Percentiles rank a stretch among this genome's conserved stretches.
Evolutionary conservation across 92 coral and sea anemone genomes (phyloP).

Genomic region (Ricordea florida): DNA sequence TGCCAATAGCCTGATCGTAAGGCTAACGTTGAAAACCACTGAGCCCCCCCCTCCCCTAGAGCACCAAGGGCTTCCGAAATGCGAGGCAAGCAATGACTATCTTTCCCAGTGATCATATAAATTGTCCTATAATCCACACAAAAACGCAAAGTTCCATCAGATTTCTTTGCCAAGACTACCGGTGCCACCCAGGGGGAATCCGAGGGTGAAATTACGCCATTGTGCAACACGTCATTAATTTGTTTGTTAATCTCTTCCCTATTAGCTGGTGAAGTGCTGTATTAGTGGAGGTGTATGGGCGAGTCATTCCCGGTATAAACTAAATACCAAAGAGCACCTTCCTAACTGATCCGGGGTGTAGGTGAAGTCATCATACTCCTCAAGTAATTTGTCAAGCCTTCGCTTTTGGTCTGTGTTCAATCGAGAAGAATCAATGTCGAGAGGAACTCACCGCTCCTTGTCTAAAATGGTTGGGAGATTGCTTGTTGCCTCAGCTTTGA

Average conservation of each 20-base stretch:
- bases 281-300: conserved; percentile 57
- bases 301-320: conserved; percentile 50
- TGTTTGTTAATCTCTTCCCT: conserved; percentile 39
- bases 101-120: conserved; percentile 35
- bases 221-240: conserved; percentile 44
- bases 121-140: conserved; percentile 51
- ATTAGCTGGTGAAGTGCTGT: conserved; percentile 54
- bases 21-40: conserved; percentile 50
- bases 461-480: conserved; percentile 4
- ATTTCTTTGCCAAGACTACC: conserved; percentile 56
- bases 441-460: background rate
- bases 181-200: conserved; percentile 63
- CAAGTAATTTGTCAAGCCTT: background rate
- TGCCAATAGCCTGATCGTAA: conserved; percentile 63
- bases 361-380: background rate
- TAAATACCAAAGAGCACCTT: conserved; percentile 33
- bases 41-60: conserved; percentile 54
- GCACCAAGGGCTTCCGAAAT: conserved; percentile 57
- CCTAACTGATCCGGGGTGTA: conserved; percentile 3
- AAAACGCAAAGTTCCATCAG: conserved; percentile 54
- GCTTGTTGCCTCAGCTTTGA: conserved; percentile 1
- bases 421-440: background rate
- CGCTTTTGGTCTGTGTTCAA: background rate
- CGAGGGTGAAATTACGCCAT: conserved; percentile 52
- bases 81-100: conserved; percentile 45